A percentile compares a stretch with the other conserved stretches of the same genome.
phyloP scores from a whole-genome alignment of 2,797 vertebrate genomes.

The Spinus olivaceus region DNA sequence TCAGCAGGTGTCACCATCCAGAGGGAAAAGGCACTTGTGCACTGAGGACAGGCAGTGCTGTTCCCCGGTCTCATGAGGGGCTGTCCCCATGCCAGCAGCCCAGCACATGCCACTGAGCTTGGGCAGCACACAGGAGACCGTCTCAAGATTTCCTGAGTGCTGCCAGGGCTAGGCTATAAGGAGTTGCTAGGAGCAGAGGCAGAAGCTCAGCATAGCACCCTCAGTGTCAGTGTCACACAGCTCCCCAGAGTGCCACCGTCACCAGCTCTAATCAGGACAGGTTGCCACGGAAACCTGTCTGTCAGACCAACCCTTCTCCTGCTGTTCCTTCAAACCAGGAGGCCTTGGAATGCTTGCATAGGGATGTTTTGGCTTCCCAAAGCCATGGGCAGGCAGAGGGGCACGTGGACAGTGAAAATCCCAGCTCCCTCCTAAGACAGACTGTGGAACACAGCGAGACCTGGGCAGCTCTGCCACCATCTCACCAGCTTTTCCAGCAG shows the following conservation, averaged over 20 bases:
- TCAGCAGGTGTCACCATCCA: rapidly evolving
- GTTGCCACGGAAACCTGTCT: background rate
- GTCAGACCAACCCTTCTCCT: background rate
- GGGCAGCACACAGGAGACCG: background rate
- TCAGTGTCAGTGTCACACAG: background rate
- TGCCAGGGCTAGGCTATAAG: background rate
- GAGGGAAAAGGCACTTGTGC: background rate
- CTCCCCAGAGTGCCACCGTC: background rate
- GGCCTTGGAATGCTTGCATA: rapidly evolving
- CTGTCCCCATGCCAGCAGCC: background rate
- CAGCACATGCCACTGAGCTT: rapidly evolving
- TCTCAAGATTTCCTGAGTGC: background rate
- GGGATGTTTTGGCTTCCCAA: background rate
- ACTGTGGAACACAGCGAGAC: background rate
- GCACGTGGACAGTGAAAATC: background rate
- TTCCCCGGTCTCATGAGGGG: rapidly evolving
- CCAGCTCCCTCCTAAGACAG: background rate
- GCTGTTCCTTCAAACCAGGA: background rate
- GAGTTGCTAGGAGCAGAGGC: background rate
- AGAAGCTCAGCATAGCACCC: background rate
- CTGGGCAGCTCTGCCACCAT: background rate
- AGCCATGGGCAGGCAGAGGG: rapidly evolving
- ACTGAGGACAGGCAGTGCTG: rapidly evolving
- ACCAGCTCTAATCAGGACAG: background rate
- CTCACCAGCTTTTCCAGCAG: background rate